phyloP scores from a whole-genome alignment of 2,888 invertebrate genomes.

The Acleris laterana region DNA sequence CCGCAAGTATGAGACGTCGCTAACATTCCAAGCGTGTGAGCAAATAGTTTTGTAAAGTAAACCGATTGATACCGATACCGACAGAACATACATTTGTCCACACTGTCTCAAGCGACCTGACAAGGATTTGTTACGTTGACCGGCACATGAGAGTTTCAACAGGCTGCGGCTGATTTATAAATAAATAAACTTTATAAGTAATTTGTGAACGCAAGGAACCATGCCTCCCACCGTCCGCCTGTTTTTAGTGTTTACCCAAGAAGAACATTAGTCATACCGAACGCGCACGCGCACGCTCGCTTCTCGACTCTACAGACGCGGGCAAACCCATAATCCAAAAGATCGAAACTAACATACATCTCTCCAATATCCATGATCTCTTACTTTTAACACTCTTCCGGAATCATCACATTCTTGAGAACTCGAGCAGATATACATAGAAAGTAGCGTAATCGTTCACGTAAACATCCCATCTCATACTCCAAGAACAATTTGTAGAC shows the following conservation, averaged over 20 bases:
- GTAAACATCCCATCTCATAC: constrained; percentile 43
- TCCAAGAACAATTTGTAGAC: constrained; percentile 44
- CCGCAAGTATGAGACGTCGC: constrained; percentile 12
- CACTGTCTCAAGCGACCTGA: constrained; percentile 51
- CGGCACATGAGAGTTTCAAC: constrained; percentile 40
- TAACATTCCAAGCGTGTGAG: constrained; percentile 26
- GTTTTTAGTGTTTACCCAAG: constrained; percentile 48
- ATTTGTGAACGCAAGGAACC: constrained; percentile 41
- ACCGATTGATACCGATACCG: constrained; percentile 37
- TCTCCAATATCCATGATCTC: constrained; percentile 11
- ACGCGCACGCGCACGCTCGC: constrained; percentile 1
- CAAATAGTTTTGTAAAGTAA: constrained; percentile 38
- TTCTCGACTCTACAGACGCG: not conserved
- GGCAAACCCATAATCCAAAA: not conserved
- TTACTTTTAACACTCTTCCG: constrained; percentile 24
- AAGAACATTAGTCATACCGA: constrained; percentile 40
- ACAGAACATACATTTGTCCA: constrained; percentile 56
- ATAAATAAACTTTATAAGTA: constrained; percentile 40
- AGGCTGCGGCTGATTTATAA: constrained; percentile 41
- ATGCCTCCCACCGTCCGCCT: constrained; percentile 46
- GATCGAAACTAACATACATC: not conserved
- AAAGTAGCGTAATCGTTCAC: constrained; percentile 40
- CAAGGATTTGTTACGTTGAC: constrained; percentile 39
- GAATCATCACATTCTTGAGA: constrained; percentile 40
- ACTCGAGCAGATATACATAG: constrained; percentile 44